These are phyloP conservation scores for Theocolax elegans DNA, from an alignment of 1,140 invertebrate genomes.

Conservation along the genomic window DNA sequence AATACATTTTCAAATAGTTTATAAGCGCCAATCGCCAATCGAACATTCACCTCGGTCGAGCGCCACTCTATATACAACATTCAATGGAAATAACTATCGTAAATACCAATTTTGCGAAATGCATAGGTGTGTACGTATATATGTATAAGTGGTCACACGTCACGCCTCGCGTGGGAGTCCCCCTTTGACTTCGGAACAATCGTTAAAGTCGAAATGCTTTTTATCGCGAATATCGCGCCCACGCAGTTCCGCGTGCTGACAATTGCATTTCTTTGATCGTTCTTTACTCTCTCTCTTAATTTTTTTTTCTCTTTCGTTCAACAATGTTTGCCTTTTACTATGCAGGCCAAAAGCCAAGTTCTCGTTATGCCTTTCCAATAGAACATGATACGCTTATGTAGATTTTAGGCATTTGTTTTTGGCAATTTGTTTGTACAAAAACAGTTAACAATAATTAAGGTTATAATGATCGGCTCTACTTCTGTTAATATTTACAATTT, in stretches of 20 bases:
- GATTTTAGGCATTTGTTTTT: too few species aligned
- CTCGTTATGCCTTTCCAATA: too few species aligned
- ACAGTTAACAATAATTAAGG: too few species aligned
- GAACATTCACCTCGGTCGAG: neutral
- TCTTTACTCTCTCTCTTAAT: neutral
- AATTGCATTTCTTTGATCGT: neutral
- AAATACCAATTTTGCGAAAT: slow-evolving; percentile 35
- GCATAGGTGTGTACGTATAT: too few species aligned
- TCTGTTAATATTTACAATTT: too few species aligned
- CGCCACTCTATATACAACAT: neutral
- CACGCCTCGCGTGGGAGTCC: slow-evolving; percentile 17
- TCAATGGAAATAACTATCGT: slow-evolving; percentile 35
- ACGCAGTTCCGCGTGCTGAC: neutral
- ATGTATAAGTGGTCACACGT: neutral
- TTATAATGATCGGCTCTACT: too few species aligned
- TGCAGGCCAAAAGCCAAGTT: too few species aligned
- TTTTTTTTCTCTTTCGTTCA: too few species aligned
- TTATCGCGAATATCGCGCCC: slow-evolving; percentile 26
- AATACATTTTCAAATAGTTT: slow-evolving; percentile 16
- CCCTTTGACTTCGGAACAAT: neutral
- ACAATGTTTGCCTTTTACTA: too few species aligned
- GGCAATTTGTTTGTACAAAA: too few species aligned
- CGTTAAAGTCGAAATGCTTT: slow-evolving; percentile 16
- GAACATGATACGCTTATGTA: too few species aligned
- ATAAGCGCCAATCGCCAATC: neutral